phyloP scores from a whole-genome alignment of 2,113 vertebrate species.

The Channa maculata region DNA sequence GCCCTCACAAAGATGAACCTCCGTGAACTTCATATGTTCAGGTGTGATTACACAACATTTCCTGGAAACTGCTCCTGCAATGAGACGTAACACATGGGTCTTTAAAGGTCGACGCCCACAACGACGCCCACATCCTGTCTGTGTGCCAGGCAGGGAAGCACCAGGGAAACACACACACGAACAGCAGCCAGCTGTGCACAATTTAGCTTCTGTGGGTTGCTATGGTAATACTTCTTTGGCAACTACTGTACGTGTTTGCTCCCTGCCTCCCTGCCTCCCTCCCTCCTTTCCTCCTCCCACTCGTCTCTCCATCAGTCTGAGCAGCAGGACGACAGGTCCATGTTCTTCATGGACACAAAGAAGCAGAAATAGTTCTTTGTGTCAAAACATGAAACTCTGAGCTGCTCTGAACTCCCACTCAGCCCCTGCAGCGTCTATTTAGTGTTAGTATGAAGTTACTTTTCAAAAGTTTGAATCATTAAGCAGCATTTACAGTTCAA shows the following conservation, averaged over 20 bases:
- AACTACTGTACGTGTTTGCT: constrained; percentile 55
- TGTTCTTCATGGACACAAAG: constrained; percentile 8
- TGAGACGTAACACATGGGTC: constrained; percentile 55
- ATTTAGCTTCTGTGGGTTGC: constrained; percentile 77
- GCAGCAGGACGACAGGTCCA: constrained; percentile 26
- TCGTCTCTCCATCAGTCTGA: constrained; percentile 52
- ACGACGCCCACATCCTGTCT: constrained; percentile 75
- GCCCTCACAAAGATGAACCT: background rate
- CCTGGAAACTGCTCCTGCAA: constrained; percentile 42
- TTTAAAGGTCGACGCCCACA: constrained; percentile 67
- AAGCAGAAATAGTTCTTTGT: constrained; percentile 11
- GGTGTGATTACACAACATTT: constrained; percentile 57
- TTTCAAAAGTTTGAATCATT: background rate
- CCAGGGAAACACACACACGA: constrained; percentile 36
- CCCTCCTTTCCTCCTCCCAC: constrained; percentile 20
- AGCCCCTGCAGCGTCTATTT: background rate
- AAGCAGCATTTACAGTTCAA: no score
- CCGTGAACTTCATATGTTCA: background rate
- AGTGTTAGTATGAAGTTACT: background rate
- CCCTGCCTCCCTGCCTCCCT: background rate
- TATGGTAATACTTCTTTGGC: constrained; percentile 78
- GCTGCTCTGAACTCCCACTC: constrained; percentile 25
- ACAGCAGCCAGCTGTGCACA: constrained; percentile 48
- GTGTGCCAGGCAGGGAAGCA: constrained; percentile 72
- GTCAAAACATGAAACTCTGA: constrained; percentile 15